phyloP scores from a whole-genome alignment of 2,888 invertebrate genomes.

The Anagyrus pseudococci region DNA sequence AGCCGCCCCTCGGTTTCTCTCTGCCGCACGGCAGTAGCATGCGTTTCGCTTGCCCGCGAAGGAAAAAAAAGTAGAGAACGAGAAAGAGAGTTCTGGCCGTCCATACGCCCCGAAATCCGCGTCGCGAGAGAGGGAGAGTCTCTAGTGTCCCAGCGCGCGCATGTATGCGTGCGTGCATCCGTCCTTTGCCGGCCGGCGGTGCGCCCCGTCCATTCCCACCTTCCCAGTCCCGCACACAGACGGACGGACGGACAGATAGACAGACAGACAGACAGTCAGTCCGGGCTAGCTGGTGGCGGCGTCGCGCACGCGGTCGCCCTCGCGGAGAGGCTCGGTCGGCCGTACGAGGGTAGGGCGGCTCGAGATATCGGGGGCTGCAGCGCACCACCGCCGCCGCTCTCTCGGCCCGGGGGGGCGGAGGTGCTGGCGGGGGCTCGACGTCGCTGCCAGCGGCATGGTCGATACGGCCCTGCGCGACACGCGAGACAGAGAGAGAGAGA shows the following conservation, averaged over 20 bases:
- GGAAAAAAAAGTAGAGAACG: neutral
- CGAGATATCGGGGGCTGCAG: no score
- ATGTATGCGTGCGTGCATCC: neutral
- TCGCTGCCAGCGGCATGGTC: slow-evolving; percentile 31
- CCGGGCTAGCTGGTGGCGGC: neutral
- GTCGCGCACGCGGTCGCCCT: slow-evolving; percentile 2
- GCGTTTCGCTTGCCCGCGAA: no score
- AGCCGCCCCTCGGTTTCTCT: no score
- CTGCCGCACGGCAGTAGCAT: no score
- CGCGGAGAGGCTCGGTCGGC: no score
- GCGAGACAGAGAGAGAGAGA: slow-evolving; percentile 18
- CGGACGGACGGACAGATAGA: no score
- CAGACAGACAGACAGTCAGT: no score
- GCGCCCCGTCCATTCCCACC: no score
- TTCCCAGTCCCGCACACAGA: no score
- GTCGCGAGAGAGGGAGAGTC: neutral
- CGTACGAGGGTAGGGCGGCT: no score
- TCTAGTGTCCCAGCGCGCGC: no score
- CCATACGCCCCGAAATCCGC: neutral
- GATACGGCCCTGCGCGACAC: slow-evolving; percentile 25
- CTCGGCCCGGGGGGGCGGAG: neutral
- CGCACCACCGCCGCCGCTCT: slow-evolving; percentile 16
- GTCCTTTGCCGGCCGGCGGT: neutral
- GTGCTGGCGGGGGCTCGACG: neutral
- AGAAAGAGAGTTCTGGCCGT: neutral